Conservation (phyloP, 2,113 vertebrate species). For the Amblyopsis rosae region DNA sequence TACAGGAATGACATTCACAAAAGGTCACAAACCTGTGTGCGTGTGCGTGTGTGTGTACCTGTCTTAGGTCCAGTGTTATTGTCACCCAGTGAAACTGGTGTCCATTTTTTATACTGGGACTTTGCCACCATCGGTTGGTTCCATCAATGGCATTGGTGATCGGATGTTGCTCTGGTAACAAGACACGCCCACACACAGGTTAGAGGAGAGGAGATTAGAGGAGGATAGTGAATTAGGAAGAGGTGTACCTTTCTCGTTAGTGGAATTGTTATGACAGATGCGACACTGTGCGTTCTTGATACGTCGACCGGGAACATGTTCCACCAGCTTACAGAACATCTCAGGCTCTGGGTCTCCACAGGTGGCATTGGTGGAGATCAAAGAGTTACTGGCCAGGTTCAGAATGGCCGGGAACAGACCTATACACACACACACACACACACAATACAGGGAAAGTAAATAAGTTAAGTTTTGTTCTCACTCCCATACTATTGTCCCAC, state of each 20-base stretch:
- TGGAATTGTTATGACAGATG: constrained; percentile 82
- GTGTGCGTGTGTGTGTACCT: constrained; percentile 72
- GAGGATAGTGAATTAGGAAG: background rate
- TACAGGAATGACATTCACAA: background rate
- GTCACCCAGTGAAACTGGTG: constrained; percentile 93
- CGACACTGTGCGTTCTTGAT: constrained; percentile 89
- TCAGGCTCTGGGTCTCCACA: constrained; percentile 88
- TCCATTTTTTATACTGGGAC: constrained; percentile 96
- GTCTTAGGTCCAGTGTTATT: constrained; percentile 91
- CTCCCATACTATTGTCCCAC: background rate
- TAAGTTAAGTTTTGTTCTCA: background rate
- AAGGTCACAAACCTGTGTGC: background rate
- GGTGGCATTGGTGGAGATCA: constrained; percentile 90
- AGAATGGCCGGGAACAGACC: constrained; percentile 95
- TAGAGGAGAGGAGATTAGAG: background rate
- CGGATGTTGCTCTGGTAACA: constrained; percentile 85
- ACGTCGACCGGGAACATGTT: constrained; percentile 87
- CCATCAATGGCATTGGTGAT: constrained; percentile 92
- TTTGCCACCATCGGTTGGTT: constrained; percentile 98
- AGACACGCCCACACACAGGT: background rate
- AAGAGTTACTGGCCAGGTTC: constrained; percentile 90
- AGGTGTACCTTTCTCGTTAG: constrained; percentile 83
- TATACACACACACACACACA: constrained; percentile 39
- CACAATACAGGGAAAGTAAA: background rate
- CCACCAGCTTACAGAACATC: constrained; percentile 95